Conservation (phyloP, 1,140 invertebrate species). For the Helicorthomorpha holstii region DNA sequence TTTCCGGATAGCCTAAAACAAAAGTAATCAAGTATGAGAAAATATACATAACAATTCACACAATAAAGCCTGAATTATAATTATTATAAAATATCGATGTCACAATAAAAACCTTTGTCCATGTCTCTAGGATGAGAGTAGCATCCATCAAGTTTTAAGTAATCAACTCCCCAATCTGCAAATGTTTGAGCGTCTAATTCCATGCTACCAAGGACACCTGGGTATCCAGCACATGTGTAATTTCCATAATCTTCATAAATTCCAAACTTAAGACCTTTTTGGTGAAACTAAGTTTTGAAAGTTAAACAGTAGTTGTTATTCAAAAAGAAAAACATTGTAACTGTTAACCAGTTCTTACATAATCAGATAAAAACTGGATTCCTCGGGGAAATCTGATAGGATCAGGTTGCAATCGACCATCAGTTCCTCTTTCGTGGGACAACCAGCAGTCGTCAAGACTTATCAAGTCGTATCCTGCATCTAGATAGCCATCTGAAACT, state of each 20-base stretch:
- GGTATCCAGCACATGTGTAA: conserved; percentile 39
- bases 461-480: conserved; percentile 77
- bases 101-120: no score
- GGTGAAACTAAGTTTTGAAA: no score
- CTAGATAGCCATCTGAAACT: conserved; percentile 71
- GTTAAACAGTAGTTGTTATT: background rate
- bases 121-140: conserved; percentile 28
- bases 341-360: no score
- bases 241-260: conserved; percentile 42
- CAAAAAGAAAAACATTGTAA: background rate
- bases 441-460: conserved; percentile 95
- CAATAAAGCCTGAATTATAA: background rate
- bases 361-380: conserved; percentile 73
- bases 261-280: conserved; percentile 35
- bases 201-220: conserved; percentile 33
- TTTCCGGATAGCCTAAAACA: conserved; percentile 77
- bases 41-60: conserved; percentile 7
- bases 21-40: conserved; percentile 12
- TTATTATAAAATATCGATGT: background rate
- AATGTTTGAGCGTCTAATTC: conserved; percentile 37
- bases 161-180: conserved; percentile 40
- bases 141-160: conserved; percentile 42
- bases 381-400: conserved; percentile 74
- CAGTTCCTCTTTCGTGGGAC: conserved; percentile 51
- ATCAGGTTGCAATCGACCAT: conserved; percentile 69